phyloP scores from a whole-genome alignment of 2,888 invertebrate species.

The Ichneumoninae sp. region DNA sequence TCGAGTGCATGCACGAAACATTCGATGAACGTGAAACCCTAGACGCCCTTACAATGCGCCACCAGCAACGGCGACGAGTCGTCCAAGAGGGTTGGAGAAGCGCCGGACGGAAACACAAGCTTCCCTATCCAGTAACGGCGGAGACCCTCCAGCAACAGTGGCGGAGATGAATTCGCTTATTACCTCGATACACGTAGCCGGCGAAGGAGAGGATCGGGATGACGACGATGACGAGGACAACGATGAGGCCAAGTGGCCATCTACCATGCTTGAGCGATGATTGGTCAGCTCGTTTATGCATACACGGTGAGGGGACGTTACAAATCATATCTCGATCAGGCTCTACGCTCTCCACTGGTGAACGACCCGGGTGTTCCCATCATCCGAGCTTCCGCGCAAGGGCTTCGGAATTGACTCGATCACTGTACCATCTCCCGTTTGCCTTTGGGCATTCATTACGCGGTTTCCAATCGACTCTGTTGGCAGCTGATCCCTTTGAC shows the following conservation, averaged over 20 bases:
- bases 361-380: conserved; percentile 19
- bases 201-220: conserved; percentile 23
- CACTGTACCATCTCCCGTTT: conserved; percentile 1
- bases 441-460: conserved; percentile 22
- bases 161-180: conserved; percentile 54
- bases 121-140: not conserved
- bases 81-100: conserved; percentile 8
- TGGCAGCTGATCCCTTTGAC: conserved; percentile 8
- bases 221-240: conserved; percentile 43
- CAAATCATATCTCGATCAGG: conserved; percentile 42
- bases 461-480: conserved; percentile 2
- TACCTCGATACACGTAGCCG: conserved; percentile 32
- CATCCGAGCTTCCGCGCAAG: conserved; percentile 3
- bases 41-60: not conserved
- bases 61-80: not conserved
- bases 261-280: conserved; percentile 58
- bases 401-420: conserved; percentile 11
- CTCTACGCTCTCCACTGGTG: conserved; percentile 36
- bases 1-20: conserved; percentile 22
- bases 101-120: not conserved
- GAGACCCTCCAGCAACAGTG: conserved; percentile 4
- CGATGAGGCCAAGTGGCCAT: conserved; percentile 38
- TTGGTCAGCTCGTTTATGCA: conserved; percentile 55
- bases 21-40: conserved; percentile 27
- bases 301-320: conserved; percentile 36